phyloP scores from a whole-genome alignment of 2,888 invertebrate genomes.

The Amaurobius ferox region DNA sequence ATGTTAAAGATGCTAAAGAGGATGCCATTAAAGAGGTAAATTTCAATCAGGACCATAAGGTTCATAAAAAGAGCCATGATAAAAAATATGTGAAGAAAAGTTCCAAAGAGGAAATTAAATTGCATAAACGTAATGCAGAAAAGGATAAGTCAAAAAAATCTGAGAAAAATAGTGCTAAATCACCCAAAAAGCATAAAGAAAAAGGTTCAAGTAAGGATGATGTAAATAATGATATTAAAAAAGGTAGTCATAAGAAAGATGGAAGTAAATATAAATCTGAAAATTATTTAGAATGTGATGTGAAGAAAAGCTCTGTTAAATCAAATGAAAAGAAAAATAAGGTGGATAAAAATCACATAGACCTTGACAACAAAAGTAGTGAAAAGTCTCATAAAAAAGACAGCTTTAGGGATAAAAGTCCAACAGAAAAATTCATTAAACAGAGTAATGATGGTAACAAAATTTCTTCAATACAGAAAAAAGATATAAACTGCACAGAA shows the following conservation, averaged over 20 bases:
- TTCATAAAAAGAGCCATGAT: slow-evolving; percentile 5
- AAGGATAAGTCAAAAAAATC: not conserved
- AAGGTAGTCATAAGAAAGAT: slow-evolving; percentile 30
- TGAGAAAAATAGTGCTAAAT: slow-evolving; percentile 15
- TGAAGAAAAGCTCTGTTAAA: not conserved
- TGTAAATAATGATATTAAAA: not conserved
- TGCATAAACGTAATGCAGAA: not conserved
- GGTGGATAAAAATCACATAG: not conserved
- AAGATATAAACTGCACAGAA: not conserved
- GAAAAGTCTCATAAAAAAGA: not conserved
- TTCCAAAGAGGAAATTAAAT: slow-evolving; percentile 1
- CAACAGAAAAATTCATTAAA: not conserved
- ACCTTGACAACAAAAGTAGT: not conserved
- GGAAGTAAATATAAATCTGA: slow-evolving; percentile 27
- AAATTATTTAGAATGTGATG: not conserved
- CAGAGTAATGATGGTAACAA: not conserved
- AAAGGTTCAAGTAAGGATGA: not conserved
- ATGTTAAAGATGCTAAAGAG: not conserved
- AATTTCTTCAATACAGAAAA: not conserved
- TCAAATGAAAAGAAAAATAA: not conserved
- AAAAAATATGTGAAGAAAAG: slow-evolving; percentile 7
- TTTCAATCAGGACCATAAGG: not conserved
- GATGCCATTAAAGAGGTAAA: not conserved
- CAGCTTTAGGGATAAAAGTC: not conserved
- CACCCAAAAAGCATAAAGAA: slow-evolving; percentile 35